phyloP scores from a whole-genome alignment of 35 echinoderm and acorn worm genomes.

The Nesometra sesokonis region DNA sequence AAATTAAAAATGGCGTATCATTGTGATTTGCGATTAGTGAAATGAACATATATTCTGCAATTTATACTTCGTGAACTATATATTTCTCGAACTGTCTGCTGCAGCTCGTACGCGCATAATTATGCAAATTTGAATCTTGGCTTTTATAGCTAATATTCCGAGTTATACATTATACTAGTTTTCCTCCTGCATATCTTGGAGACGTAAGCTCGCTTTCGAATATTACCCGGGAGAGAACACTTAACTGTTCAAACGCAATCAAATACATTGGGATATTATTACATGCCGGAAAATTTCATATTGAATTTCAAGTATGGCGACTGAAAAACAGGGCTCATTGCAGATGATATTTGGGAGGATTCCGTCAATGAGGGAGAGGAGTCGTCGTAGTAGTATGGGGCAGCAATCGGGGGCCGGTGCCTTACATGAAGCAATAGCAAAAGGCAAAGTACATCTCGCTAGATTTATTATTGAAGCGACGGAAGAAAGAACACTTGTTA shows the following conservation, averaged over 20 bases:
- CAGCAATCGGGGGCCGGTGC: constrained; percentile 66
- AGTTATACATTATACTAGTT: neutral
- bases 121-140: neutral
- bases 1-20: neutral
- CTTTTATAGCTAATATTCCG: neutral
- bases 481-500: constrained; percentile 53
- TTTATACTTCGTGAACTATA: neutral
- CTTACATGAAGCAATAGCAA: constrained; percentile 74
- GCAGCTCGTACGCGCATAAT: neutral
- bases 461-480: constrained; percentile 86
- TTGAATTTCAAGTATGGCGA: neutral
- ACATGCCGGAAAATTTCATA: neutral
- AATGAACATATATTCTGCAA: neutral
- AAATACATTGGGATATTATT: neutral
- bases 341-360: constrained; percentile 30
- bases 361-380: constrained; percentile 29
- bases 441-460: constrained; percentile 84
- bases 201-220: neutral
- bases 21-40: neutral
- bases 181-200: neutral
- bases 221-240: neutral
- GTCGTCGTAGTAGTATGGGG: constrained; percentile 56
- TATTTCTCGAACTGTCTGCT: neutral
- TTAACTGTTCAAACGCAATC: neutral
- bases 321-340: neutral